These are phyloP conservation scores for Melopsittacus undulatus DNA, from an alignment of 2,797 vertebrate species.

Conservation along the genomic window DNA sequence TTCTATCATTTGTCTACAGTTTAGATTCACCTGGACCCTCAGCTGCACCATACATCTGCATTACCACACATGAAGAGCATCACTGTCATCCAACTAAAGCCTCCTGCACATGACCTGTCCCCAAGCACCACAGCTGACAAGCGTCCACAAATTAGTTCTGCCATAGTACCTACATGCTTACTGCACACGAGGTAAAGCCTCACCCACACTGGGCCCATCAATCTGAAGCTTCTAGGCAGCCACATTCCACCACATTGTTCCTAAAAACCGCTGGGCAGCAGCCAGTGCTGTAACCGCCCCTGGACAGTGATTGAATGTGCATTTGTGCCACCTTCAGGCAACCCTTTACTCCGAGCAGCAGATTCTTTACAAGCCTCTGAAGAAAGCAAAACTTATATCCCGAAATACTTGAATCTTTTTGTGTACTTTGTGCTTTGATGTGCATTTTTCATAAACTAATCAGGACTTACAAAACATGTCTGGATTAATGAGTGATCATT, in stretches of 20 bases:
- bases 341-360: background rate
- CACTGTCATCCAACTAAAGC: rapidly evolving
- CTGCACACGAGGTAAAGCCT: rapidly evolving
- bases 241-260: background rate
- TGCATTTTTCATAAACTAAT: background rate
- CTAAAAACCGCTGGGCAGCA: background rate
- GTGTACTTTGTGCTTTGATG: background rate
- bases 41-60: rapidly evolving
- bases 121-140: rapidly evolving
- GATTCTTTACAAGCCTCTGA: background rate
- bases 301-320: background rate
- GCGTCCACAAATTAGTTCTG: background rate
- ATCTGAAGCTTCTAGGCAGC: background rate
- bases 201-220: rapidly evolving
- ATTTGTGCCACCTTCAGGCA: background rate
- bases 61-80: background rate
- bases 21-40: background rate
- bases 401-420: background rate
- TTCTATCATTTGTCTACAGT: background rate
- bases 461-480: background rate
- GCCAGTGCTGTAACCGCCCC: background rate
- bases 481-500: background rate
- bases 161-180: rapidly evolving
- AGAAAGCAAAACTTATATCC: background rate
- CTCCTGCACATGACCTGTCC: rapidly evolving